These are phyloP conservation scores for Cheirogaleus major DNA, from an alignment of 2,797 vertebrate genomes.

Conservation along the genomic window DNA sequence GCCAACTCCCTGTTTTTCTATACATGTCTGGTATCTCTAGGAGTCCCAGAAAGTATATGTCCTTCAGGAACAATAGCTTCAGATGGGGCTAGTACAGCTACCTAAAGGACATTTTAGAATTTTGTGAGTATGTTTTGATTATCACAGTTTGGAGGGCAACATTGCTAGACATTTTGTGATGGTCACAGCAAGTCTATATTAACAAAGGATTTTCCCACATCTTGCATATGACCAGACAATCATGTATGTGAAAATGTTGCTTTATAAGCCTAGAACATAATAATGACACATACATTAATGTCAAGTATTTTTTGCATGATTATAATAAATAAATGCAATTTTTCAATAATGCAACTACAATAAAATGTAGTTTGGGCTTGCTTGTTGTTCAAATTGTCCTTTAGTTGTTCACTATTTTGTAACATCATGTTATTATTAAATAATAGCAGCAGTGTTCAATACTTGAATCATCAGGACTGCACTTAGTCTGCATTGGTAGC, in stretches of 20 bases:
- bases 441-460: not conserved
- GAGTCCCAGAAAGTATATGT: not conserved
- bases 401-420: not conserved
- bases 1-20: not conserved
- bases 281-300: not conserved
- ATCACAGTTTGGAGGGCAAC: not conserved
- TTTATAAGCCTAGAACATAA: not conserved
- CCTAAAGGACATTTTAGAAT: not conserved
- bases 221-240: not conserved
- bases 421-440: not conserved
- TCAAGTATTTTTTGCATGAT: not conserved
- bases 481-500: not conserved
- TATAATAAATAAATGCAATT: not conserved
- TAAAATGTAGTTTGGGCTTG: not conserved
- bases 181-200: not conserved
- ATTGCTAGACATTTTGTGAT: not conserved
- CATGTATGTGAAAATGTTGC: not conserved
- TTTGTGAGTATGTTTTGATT: not conserved
- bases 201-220: not conserved
- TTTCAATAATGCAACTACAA: not conserved
- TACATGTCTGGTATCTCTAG: not conserved
- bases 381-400: not conserved
- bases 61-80: not conserved
- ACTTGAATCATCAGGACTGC: not conserved
- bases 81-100: not conserved